Percentiles rank a stretch among this genome's conserved stretches.
Evolutionary conservation across 2,113 vertebrate genomes (phyloP).

Genomic region (Neofelis nebulosa): DNA sequence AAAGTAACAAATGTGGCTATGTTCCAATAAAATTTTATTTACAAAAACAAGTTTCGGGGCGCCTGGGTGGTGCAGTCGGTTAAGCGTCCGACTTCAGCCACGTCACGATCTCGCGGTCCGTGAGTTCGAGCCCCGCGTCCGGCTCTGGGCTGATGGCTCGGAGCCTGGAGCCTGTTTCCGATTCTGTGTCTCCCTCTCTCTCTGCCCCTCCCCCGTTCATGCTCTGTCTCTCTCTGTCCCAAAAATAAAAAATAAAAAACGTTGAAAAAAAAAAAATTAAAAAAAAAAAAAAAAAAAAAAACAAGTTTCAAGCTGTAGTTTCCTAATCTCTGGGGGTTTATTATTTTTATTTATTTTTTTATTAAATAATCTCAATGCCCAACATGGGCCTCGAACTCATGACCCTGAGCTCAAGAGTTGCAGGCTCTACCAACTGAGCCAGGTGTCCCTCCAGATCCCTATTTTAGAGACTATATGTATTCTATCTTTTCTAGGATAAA

Average conservation of each 20-base stretch:
- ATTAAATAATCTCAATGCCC: not conserved
- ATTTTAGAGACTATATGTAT: not conserved
- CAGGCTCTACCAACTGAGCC: not conserved
- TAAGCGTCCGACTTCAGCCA: too few species aligned
- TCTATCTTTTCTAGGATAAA: not conserved
- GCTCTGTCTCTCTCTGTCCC: too few species aligned
- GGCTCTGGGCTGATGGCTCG: too few species aligned
- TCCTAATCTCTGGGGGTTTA: not conserved
- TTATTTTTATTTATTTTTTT: not conserved
- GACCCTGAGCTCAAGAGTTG: not conserved
- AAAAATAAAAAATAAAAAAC: too few species aligned
- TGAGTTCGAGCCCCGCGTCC: too few species aligned
- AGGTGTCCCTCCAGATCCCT: not conserved
- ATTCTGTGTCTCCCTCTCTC: too few species aligned
- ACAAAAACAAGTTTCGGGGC: constrained; percentile 30
- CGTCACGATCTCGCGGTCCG: too few species aligned
- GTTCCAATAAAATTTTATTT: constrained; percentile 44
- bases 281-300: too few species aligned
- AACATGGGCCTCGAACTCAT: not conserved
- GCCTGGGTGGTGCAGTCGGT: too few species aligned
- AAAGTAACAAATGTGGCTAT: not conserved
- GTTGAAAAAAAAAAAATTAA: too few species aligned
- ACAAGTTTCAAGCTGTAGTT: not conserved
- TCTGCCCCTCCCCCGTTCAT: too few species aligned
- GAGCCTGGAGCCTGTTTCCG: too few species aligned